Evolutionary conservation across 2,888 invertebrate species (phyloP).

Genomic region (Eueremaeus valkanovi): DNA sequence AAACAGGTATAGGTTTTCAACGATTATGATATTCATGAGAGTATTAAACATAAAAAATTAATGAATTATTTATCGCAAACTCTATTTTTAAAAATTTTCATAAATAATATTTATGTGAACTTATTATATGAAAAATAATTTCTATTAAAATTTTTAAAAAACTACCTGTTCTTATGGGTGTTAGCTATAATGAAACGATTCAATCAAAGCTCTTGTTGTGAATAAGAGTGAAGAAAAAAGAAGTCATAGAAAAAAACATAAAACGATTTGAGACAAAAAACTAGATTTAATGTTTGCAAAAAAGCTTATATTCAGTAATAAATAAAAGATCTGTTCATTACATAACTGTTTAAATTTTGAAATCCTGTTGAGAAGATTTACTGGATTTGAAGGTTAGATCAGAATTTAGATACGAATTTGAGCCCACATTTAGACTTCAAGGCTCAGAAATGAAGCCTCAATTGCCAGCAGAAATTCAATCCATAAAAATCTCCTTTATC

Average conservation of each 20-base stretch:
- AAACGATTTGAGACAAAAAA: neutral
- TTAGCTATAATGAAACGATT: neutral
- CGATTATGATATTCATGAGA: slow-evolving; percentile 8
- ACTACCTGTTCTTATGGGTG: slow-evolving; percentile 15
- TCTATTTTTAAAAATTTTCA: neutral
- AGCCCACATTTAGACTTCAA: neutral
- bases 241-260: neutral
- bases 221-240: neutral
- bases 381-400: slow-evolving; percentile 18
- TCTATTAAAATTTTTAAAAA: neutral
- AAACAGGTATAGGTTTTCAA: neutral
- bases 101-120: neutral
- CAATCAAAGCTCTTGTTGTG: neutral
- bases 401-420: neutral
- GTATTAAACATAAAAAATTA: neutral
- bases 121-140: neutral
- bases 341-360: slow-evolving; percentile 6
- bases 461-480: neutral
- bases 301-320: neutral
- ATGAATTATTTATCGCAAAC: slow-evolving; percentile 10
- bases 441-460: neutral
- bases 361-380: slow-evolving; percentile 28
- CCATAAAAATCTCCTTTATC: neutral
- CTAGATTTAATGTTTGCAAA: neutral
- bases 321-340: neutral